Evolutionary conservation across 1,140 invertebrate genomes (phyloP).

Genomic region (Drosophila subobscura): DNA sequence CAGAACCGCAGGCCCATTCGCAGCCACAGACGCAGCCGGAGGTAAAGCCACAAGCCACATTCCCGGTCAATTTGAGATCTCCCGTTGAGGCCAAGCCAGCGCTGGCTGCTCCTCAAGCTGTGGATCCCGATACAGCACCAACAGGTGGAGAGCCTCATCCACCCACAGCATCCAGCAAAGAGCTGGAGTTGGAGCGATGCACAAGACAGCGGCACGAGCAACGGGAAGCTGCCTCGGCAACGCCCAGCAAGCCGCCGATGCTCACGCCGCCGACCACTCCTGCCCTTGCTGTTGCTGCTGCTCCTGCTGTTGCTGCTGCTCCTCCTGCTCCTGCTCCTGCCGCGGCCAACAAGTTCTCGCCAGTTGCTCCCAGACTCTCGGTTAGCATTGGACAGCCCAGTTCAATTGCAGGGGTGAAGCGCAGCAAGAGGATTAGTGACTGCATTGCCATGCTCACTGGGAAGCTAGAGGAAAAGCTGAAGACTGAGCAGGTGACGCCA

Average conservation of each 20-base stretch:
- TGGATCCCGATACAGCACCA: too few relatives aligned
- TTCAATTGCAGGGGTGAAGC: slow-evolving; percentile 52
- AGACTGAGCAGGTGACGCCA: slow-evolving; percentile 65
- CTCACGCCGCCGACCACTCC: slow-evolving; percentile 51
- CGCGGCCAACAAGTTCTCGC: slow-evolving; percentile 39
- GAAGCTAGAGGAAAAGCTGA: slow-evolving; percentile 84
- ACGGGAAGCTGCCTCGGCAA: slow-evolving; percentile 29
- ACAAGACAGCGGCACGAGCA: slow-evolving; percentile 14
- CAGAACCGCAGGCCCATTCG: not conserved
- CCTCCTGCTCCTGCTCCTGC: slow-evolving; percentile 17
- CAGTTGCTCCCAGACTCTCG: not conserved
- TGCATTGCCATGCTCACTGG: slow-evolving; percentile 85
- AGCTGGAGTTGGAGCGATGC: too few relatives aligned
- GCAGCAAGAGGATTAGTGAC: slow-evolving; percentile 84
- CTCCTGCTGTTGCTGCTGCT: too few relatives aligned
- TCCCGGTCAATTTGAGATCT: slow-evolving; percentile 40
- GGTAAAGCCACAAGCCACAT: not conserved
- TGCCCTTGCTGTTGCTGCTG: slow-evolving; percentile 2
- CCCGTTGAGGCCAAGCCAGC: slow-evolving; percentile 26
- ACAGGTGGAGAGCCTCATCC: too few relatives aligned
- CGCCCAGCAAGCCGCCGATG: slow-evolving; percentile 52
- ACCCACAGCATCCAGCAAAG: too few relatives aligned
- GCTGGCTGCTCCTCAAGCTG: not conserved
- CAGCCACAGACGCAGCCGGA: not conserved
- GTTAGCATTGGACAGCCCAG: slow-evolving; percentile 6